Percentiles rank a stretch among this genome's conserved stretches.
phyloP scores from a whole-genome alignment of 2,797 vertebrate species.

The Bradypus variegatus region DNA sequence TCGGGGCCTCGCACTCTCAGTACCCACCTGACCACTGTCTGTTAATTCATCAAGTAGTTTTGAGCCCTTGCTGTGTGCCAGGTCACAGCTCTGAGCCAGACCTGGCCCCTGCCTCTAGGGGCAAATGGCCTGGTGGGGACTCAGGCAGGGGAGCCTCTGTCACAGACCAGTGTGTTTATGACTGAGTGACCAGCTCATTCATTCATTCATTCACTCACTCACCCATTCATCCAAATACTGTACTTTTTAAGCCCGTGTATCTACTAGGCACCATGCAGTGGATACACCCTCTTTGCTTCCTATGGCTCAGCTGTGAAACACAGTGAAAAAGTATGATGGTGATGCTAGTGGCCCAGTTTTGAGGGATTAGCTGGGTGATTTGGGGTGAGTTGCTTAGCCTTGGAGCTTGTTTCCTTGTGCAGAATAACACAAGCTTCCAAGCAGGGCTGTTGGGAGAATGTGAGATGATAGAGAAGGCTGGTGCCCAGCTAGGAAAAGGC shows the following conservation, averaged over 20 bases:
- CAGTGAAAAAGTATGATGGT: background rate
- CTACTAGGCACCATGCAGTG: background rate
- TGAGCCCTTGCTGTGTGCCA: background rate
- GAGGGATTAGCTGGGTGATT: background rate
- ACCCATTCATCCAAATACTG: fast-evolving
- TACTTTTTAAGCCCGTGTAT: background rate
- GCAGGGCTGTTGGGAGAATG: background rate
- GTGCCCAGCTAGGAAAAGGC: background rate
- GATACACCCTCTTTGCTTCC: background rate
- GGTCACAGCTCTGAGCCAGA: too few relatives aligned
- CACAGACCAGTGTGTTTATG: background rate
- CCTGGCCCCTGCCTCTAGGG: background rate
- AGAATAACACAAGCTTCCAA: background rate
- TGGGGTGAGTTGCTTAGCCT: background rate
- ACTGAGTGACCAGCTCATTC: background rate
- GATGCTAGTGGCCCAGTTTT: background rate
- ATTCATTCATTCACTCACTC: too few relatives aligned
- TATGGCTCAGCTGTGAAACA: background rate
- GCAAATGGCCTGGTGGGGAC: background rate
- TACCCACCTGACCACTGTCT: fast-evolving
- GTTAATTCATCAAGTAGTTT: fast-evolving
- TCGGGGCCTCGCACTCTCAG: fast-evolving
- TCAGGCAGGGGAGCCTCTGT: background rate
- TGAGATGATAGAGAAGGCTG: background rate
- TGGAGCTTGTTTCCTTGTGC: background rate